Conservation (phyloP, 2,113 vertebrate genomes). For the Anolis sagrei region DNA sequence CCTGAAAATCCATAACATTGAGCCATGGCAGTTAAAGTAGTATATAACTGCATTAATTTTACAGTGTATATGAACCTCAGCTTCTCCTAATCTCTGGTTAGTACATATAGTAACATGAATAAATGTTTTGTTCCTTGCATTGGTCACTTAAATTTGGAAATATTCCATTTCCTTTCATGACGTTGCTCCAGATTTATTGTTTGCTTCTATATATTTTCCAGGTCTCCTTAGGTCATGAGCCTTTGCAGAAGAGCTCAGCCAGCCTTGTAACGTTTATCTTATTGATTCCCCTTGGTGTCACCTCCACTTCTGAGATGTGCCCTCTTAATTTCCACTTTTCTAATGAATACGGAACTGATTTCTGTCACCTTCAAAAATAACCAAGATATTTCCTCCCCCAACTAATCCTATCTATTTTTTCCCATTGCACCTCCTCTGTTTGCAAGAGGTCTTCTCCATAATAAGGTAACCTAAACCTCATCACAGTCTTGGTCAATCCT, state of each 20-base stretch:
- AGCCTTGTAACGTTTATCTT: constrained; percentile 50
- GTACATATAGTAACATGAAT: background rate
- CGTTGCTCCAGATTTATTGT: background rate
- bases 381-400: constrained; percentile 27
- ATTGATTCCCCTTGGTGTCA: constrained; percentile 43
- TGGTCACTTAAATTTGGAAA: background rate
- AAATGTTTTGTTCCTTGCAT: background rate
- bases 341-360: constrained; percentile 28
- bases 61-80: too few species aligned
- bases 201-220: constrained; percentile 9
- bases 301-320: constrained; percentile 32
- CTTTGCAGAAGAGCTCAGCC: constrained; percentile 36
- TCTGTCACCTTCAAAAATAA: constrained; percentile 51
- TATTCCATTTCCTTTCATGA: background rate
- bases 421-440: constrained; percentile 19
- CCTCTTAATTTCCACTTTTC: constrained; percentile 44
- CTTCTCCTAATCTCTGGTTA: background rate
- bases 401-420: background rate
- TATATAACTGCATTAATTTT: too few species aligned
- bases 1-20: too few species aligned
- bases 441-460: constrained; percentile 26
- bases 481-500: constrained; percentile 11
- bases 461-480: constrained; percentile 37
- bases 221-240: constrained; percentile 25
- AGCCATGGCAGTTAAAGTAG: too few species aligned